Percentiles rank a stretch among this genome's conserved stretches.
phyloP scores from a whole-genome alignment of 2,113 vertebrate genomes.

The Pithys albifrons region DNA sequence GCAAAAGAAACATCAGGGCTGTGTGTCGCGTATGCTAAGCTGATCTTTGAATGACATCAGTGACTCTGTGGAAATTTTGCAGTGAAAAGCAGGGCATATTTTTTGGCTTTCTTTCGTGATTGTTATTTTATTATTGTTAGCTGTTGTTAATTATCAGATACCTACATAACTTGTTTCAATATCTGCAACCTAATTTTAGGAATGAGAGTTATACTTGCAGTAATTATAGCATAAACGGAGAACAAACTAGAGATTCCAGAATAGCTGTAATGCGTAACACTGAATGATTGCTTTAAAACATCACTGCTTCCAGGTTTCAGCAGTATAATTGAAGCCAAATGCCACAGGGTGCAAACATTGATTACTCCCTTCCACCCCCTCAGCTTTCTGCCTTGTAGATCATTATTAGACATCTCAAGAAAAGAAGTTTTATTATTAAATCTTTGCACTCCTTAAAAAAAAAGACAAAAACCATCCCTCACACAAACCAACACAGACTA shows the following conservation, averaged over 20 bases:
- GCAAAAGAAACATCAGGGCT: neutral
- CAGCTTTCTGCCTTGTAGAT: constrained; percentile 59
- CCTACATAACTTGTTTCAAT: neutral
- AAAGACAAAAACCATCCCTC: neutral
- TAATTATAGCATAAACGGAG: constrained; percentile 25
- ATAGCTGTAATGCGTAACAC: constrained; percentile 50
- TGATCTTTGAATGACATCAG: neutral
- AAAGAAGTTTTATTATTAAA: constrained; percentile 64
- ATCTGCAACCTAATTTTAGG: constrained; percentile 7
- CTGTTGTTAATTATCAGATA: neutral
- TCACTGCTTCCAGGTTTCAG: constrained; percentile 60
- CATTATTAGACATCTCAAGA: constrained; percentile 66
- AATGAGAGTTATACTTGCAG: neutral
- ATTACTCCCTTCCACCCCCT: constrained; percentile 55
- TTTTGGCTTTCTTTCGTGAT: neutral
- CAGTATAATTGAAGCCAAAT: constrained; percentile 62
- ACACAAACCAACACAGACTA: neutral
- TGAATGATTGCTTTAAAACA: constrained; percentile 55
- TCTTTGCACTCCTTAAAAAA: constrained; percentile 35
- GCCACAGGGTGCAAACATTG: constrained; percentile 64
- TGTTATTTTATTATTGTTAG: neutral
- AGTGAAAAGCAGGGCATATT: neutral
- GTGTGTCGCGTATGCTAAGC: neutral
- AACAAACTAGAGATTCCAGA: constrained; percentile 48
- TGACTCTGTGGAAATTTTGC: neutral